phyloP scores from a whole-genome alignment of 1,140 invertebrate species.

The Galleria mellonella region DNA sequence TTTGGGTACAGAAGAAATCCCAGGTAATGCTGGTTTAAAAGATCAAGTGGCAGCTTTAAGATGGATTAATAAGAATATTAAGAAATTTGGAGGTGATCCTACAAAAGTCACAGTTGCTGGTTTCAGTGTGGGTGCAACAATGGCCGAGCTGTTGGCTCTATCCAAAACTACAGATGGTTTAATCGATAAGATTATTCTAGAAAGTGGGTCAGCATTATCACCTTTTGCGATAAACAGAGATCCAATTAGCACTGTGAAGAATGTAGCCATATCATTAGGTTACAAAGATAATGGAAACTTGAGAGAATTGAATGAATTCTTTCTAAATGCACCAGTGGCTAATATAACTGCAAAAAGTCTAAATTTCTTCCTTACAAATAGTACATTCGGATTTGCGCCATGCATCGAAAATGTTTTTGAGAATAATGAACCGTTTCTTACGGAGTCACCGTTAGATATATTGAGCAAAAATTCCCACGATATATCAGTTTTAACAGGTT shows the following conservation, averaged over 20 bases:
- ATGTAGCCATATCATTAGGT: constrained; percentile 46
- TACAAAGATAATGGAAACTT: constrained; percentile 42
- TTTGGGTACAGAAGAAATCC: constrained; percentile 72
- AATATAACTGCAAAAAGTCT: constrained; percentile 36
- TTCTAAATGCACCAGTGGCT: constrained; percentile 32
- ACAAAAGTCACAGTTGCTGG: constrained; percentile 77
- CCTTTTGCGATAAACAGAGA: constrained; percentile 55
- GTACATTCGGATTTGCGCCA: constrained; percentile 58
- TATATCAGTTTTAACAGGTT: constrained; percentile 48
- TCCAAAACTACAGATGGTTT: constrained; percentile 47
- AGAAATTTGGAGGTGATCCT: constrained; percentile 80
- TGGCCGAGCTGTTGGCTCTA: constrained; percentile 50
- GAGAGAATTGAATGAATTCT: constrained; percentile 57
- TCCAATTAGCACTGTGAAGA: constrained; percentile 49
- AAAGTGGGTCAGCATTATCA: constrained; percentile 56
- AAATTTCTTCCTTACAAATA: constrained; percentile 56
- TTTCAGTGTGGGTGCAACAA: constrained; percentile 73
- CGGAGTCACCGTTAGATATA: constrained; percentile 47
- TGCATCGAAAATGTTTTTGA: constrained; percentile 49
- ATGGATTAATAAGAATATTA: constrained; percentile 78
- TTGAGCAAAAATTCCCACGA: constrained; percentile 34
- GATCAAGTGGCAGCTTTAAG: constrained; percentile 74
- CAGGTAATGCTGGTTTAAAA: constrained; percentile 78
- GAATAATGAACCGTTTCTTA: constrained; percentile 43
- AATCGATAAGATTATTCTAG: constrained; percentile 52